Evolutionary conservation across 2,113 vertebrate species (phyloP).

Genomic region (Callorhinus ursinus): DNA sequence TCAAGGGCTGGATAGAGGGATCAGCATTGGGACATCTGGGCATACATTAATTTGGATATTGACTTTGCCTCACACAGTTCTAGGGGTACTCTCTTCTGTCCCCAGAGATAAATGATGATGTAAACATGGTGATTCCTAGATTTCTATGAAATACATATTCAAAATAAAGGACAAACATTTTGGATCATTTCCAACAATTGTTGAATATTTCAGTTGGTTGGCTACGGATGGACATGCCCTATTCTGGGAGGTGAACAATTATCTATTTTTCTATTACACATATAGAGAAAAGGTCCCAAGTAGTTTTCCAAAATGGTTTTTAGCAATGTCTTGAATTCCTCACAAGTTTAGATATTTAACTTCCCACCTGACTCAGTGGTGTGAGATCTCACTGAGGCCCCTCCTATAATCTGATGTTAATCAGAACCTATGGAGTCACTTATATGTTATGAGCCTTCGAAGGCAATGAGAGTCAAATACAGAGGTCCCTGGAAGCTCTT

Average conservation of each 20-base stretch:
- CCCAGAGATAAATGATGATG: neutral
- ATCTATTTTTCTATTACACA: neutral
- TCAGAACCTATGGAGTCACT: neutral
- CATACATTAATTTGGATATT: neutral
- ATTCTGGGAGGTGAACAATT: neutral
- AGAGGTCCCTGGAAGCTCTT: neutral
- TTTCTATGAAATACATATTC: neutral
- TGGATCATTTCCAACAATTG: neutral
- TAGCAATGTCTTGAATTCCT: neutral
- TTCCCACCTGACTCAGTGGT: neutral
- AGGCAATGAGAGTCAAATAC: neutral
- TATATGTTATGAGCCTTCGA: neutral
- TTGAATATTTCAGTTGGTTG: neutral
- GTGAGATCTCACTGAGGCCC: neutral
- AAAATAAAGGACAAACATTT: neutral
- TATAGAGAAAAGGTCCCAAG: neutral
- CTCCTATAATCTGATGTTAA: neutral
- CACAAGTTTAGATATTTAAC: neutral
- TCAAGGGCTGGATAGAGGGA: neutral
- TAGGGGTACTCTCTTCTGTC: neutral
- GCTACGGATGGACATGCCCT: fast-evolving
- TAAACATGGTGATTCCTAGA: neutral
- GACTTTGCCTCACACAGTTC: neutral
- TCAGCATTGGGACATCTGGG: fast-evolving
- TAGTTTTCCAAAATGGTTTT: neutral